Evolutionary conservation across 2,888 invertebrate species (phyloP).

Genomic region (Oscheius onirici): DNA sequence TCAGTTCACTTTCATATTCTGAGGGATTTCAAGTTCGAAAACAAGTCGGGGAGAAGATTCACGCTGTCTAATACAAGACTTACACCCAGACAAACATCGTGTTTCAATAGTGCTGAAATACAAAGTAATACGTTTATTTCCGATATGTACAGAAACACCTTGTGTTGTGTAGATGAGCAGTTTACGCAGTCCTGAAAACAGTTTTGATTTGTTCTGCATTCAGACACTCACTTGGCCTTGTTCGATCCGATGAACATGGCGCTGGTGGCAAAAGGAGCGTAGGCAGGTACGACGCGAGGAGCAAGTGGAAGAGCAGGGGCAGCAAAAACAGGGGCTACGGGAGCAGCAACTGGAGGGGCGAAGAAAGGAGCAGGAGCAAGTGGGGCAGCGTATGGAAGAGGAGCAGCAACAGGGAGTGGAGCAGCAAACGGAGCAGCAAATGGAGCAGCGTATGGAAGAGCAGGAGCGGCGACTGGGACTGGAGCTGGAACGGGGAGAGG

Average conservation of each 20-base stretch:
- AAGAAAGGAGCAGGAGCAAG: conserved; percentile 9
- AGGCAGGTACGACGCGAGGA: conserved; percentile 45
- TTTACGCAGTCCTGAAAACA: conserved; percentile 11
- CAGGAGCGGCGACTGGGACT: not conserved
- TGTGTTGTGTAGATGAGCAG: not conserved
- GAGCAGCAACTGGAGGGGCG: not conserved
- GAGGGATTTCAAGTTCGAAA: too few species aligned
- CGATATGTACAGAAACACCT: conserved; percentile 5
- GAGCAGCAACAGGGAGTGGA: not conserved
- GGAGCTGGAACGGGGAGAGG: conserved; percentile 20
- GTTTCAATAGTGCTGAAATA: too few species aligned
- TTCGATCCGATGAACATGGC: conserved; percentile 58
- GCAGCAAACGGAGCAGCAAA: conserved; percentile 5
- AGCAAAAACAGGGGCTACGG: conserved; percentile 10
- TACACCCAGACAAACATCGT: too few species aligned
- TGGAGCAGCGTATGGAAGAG: conserved; percentile 13
- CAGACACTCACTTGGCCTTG: conserved; percentile 41
- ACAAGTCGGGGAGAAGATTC: too few species aligned
- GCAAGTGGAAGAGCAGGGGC: conserved; percentile 4
- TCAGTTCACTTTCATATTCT: too few species aligned
- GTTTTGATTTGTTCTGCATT: not conserved
- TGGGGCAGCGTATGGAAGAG: not conserved
- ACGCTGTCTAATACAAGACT: too few species aligned
- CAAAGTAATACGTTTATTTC: too few species aligned
- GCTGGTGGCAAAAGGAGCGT: conserved; percentile 51